phyloP scores from a whole-genome alignment of 2,888 invertebrate species.

The Malthinus seriepunctatus region DNA sequence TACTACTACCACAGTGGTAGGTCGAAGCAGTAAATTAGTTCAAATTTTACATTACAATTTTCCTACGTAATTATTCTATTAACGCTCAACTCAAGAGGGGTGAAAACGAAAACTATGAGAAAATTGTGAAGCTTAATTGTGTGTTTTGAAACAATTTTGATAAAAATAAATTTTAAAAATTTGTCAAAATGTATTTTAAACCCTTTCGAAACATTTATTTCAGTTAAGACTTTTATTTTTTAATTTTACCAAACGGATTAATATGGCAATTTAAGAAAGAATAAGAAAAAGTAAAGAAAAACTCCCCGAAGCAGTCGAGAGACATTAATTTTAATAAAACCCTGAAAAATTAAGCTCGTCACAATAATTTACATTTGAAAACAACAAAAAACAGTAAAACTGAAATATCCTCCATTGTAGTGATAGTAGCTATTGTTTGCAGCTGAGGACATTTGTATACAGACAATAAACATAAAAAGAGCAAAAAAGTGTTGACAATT shows the following conservation, averaged over 20 bases:
- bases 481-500: constrained; percentile 50
- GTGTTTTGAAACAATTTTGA: too few species aligned
- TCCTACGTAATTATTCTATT: too few species aligned
- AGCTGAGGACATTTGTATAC: constrained; percentile 49
- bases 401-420: constrained; percentile 47
- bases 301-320: constrained; percentile 24
- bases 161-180: too few species aligned
- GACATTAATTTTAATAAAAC: constrained; percentile 37
- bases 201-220: too few species aligned
- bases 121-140: too few species aligned
- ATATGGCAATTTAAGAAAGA: constrained; percentile 15
- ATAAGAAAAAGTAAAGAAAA: constrained; percentile 25
- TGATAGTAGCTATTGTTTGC: constrained; percentile 43
- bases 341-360: constrained; percentile 37
- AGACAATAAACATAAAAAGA: constrained; percentile 47
- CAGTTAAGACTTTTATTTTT: too few species aligned
- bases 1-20: too few species aligned
- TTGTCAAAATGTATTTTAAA: too few species aligned
- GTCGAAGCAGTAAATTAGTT: too few species aligned
- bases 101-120: neutral
- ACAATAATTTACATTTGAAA: constrained; percentile 48
- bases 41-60: too few species aligned
- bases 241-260: constrained; percentile 19
- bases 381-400: constrained; percentile 44
- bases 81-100: neutral